A percentile compares a stretch with the other conserved stretches of the same genome.
Evolutionary conservation across 2,113 vertebrate species (phyloP).

Genomic region (Strix uralensis): DNA sequence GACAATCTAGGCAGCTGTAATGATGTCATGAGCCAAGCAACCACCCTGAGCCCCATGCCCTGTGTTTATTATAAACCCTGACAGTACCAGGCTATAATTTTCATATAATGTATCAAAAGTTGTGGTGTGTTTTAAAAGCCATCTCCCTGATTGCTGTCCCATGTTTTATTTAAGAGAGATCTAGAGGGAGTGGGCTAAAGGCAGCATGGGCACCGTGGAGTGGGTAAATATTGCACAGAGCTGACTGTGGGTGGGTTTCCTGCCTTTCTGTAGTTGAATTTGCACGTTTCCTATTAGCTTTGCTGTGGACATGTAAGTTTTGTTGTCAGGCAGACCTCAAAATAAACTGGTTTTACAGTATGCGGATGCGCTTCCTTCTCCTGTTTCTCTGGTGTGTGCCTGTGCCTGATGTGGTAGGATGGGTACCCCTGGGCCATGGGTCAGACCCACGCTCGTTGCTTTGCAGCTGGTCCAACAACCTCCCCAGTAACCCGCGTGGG

Average conservation of each 20-base stretch:
- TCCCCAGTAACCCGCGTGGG: fast-evolving
- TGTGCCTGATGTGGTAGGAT: not conserved
- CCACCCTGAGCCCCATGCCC: not conserved
- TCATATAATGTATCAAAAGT: not conserved
- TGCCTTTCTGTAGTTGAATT: not conserved
- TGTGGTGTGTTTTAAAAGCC: not conserved
- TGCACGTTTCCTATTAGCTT: not conserved
- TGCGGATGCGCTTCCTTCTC: not conserved
- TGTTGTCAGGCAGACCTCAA: not conserved
- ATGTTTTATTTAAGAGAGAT: fast-evolving
- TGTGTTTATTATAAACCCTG: fast-evolving
- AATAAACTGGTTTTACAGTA: slow-evolving; percentile 30
- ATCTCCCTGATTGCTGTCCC: not conserved
- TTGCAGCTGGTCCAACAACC: not conserved
- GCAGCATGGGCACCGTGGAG: not conserved
- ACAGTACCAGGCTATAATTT: not conserved
- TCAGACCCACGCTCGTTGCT: fast-evolving
- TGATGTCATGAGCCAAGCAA: not conserved
- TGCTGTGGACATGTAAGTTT: not conserved
- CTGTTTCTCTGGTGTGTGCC: not conserved
- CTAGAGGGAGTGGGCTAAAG: not conserved
- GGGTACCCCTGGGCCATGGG: not conserved
- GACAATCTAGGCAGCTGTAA: not conserved
- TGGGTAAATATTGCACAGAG: not conserved
- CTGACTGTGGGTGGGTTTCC: not conserved